phyloP scores from a whole-genome alignment of 2,797 vertebrate species.

The Liparis tanakae region DNA sequence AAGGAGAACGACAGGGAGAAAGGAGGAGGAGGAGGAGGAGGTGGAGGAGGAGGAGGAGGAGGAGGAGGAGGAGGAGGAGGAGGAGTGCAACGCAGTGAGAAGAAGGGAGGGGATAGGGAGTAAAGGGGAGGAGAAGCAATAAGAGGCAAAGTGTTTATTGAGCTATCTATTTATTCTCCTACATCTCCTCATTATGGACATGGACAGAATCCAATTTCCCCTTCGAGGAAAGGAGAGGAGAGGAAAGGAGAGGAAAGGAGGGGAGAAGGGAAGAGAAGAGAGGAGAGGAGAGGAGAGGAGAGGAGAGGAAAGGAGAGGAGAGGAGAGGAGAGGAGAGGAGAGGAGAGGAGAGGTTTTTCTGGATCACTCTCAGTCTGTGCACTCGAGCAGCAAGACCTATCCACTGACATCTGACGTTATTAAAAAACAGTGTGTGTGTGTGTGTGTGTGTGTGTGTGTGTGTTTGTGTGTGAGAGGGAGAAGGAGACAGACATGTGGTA shows the following conservation, averaged over 20 bases:
- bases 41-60: conserved; percentile 21
- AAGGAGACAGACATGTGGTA: conserved; percentile 36
- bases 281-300: conserved; percentile 53
- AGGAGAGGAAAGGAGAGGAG: conserved; percentile 54
- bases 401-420: conserved; percentile 74
- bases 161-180: conserved; percentile 88
- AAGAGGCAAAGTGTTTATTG: conserved; percentile 87
- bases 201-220: conserved; percentile 85
- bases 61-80: conserved; percentile 68
- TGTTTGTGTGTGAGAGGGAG: conserved; percentile 12
- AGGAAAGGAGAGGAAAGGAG: conserved; percentile 58
- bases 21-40: conserved; percentile 12
- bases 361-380: conserved; percentile 53
- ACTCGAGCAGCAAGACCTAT: conserved; percentile 64
- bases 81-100: conserved; percentile 50
- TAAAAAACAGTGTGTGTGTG: conserved; percentile 58
- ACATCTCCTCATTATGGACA: conserved; percentile 86
- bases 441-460: conserved; percentile 18
- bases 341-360: conserved; percentile 36
- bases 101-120: conserved; percentile 56
- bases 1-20: conserved; percentile 45
- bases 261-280: conserved; percentile 24
- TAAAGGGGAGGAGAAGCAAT: conserved; percentile 77
- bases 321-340: conserved; percentile 44
- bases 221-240: conserved; percentile 24